Conservation (phyloP, 2,113 vertebrate genomes). For the Pachypanchax playfairii region DNA sequence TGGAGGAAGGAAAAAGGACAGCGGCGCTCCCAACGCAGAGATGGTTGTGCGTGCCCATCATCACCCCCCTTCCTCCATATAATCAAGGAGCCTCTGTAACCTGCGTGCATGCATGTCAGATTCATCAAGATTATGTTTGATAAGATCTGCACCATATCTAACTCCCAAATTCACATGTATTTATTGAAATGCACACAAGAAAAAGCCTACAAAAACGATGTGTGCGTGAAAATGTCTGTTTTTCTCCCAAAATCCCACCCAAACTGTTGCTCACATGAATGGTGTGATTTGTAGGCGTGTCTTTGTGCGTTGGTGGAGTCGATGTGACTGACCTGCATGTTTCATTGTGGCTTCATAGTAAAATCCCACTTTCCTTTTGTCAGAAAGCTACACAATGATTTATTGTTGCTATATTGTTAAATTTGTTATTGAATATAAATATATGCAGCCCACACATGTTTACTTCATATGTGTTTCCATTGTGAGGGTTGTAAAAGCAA, state of each 20-base stretch:
- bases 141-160: too few relatives aligned
- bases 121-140: too few relatives aligned
- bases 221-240: too few relatives aligned
- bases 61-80: neutral
- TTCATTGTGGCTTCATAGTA: conserved; percentile 24
- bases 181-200: too few relatives aligned
- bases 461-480: neutral
- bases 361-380: conserved; percentile 2
- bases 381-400: too few relatives aligned
- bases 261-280: conserved; percentile 46
- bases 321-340: too few relatives aligned
- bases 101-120: neutral
- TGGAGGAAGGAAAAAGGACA: conserved; percentile 6
- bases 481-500: neutral
- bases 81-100: neutral
- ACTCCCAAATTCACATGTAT: too few relatives aligned
- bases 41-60: conserved; percentile 15
- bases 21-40: conserved; percentile 38
- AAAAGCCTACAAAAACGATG: too few relatives aligned
- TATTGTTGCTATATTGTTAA: too few relatives aligned
- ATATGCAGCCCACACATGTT: neutral
- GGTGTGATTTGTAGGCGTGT: conserved; percentile 42
- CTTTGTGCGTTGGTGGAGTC: conserved; percentile 12
- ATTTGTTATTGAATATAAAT: conserved; percentile 1
- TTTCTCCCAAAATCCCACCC: neutral